Conservation (phyloP, 2,888 invertebrate genomes). For the Lydus trimaculatus region DNA sequence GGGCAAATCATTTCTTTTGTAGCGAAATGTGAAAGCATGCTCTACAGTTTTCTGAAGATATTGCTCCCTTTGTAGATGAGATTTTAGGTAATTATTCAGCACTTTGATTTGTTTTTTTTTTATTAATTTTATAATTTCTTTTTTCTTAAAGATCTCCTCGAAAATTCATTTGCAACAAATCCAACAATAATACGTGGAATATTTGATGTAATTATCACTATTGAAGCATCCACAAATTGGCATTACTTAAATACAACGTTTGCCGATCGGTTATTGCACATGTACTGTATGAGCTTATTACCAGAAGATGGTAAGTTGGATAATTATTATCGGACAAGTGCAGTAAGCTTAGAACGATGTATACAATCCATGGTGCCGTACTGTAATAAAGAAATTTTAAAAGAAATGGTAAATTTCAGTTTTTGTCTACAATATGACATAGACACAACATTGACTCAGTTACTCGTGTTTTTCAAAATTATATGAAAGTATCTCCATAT, state of each 20-base stretch:
- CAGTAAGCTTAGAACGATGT: constrained; percentile 66
- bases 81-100: constrained; percentile 35
- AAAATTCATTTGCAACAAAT: too few relatives aligned
- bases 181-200: too few relatives aligned
- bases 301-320: constrained; percentile 40
- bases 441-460: too few relatives aligned
- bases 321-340: constrained; percentile 58
- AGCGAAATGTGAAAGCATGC: constrained; percentile 53
- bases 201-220: too few relatives aligned
- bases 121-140: too few relatives aligned
- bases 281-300: constrained; percentile 62
- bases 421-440: too few relatives aligned
- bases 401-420: constrained; percentile 56
- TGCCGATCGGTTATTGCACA: constrained; percentile 57
- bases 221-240: constrained; percentile 50
- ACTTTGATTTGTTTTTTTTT: too few relatives aligned
- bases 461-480: too few relatives aligned
- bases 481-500: constrained; percentile 16
- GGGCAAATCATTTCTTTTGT: constrained; percentile 59
- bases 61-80: constrained; percentile 41
- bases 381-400: constrained; percentile 61
- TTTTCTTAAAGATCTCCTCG: too few relatives aligned
- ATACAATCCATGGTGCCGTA: constrained; percentile 64
- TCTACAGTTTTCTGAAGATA: constrained; percentile 42
- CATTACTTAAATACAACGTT: constrained; percentile 59